phyloP scores from a whole-genome alignment of 2,888 invertebrate genomes.

The Cheilosia vulpina region DNA sequence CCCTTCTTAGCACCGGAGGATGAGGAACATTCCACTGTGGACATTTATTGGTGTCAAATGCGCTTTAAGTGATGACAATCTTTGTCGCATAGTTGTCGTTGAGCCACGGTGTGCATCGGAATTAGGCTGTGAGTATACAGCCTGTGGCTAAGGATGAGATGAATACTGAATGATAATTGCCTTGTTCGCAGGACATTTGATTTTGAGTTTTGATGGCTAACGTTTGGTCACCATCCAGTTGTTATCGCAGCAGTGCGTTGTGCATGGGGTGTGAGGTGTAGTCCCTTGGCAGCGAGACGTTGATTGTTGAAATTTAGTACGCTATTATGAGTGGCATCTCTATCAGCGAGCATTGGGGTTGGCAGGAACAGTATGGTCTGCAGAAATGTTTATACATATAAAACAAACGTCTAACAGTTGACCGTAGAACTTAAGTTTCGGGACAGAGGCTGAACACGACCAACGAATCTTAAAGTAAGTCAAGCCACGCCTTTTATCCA shows the following conservation, averaged over 20 bases:
- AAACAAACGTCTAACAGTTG: too few species aligned
- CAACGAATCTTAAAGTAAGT: background rate
- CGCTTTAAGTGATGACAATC: constrained; percentile 72
- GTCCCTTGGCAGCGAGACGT: background rate
- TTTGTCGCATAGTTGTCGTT: constrained; percentile 49
- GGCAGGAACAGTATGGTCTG: constrained; percentile 1
- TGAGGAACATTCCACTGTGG: constrained; percentile 60
- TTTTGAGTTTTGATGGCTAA: constrained; percentile 50
- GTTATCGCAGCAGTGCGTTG: constrained; percentile 8
- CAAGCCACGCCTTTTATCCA: too few species aligned
- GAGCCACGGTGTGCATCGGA: constrained; percentile 31
- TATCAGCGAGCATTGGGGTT: background rate
- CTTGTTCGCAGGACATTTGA: constrained; percentile 59
- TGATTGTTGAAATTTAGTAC: constrained; percentile 8
- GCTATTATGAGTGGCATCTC: constrained; percentile 1
- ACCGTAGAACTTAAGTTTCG: too few species aligned
- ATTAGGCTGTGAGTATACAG: constrained; percentile 44
- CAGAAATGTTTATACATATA: background rate
- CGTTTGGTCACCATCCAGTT: constrained; percentile 9
- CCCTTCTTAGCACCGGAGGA: constrained; percentile 47
- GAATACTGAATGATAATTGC: constrained; percentile 60
- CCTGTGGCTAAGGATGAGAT: constrained; percentile 35
- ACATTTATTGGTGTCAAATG: constrained; percentile 73
- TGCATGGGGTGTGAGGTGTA: background rate
- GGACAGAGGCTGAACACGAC: too few species aligned